Base-by-base conservation (phyloP, 2,113 vertebrate species). In the Sylvicapra grimmia region DNA sequence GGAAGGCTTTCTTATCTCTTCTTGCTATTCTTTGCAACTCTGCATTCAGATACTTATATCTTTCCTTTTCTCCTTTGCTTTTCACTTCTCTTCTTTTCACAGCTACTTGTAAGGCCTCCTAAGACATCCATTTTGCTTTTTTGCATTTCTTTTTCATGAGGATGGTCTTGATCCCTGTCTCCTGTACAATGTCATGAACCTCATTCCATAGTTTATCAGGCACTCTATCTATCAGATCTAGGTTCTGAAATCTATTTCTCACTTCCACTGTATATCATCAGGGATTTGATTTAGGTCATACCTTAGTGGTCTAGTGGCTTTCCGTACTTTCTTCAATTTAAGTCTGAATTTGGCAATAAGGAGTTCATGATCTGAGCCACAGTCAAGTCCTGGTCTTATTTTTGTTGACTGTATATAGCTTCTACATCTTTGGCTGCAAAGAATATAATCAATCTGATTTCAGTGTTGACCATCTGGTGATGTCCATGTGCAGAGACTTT, bases 101-200 rank as follows among this genome's bases (percentile, higher is more conserved):
- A 68, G 33, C 4, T 68, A n/a, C 19, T 68, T 19, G 2, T n/a
- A 68, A 68, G 16, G 18, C 16, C 33, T 68, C 4, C 63, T n/a
- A 16, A 10, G 63, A n/a, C 8, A n/a, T 9, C 33, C 7, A n/a
- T 19, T 68, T 68, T 68, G 63, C 63, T 18, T n/a, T 68, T 68
- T 68, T 68, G 33, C 16, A 4, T n/a, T 68, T 68, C 16, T n/a
- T 68, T 68, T n/a, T 8, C 63, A n/a, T 68, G 33, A 2, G 16
- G 33, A n/a, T 18, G 15, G 16, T 65, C 18, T 65, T 65, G 33
- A 65, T 65, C 56, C 21, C 21, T 58, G 56, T 58, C 56, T 68
- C 2, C 63, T n/a, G 16, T 9, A n/a, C 33, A 68, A n/a, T n/a
- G 33, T n/a, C 4, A 19, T 4, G 0, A n/a, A 19, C 7, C 63